Conservation (phyloP, 2,797 vertebrate genomes). For the Dicrostonyx torquatus region DNA sequence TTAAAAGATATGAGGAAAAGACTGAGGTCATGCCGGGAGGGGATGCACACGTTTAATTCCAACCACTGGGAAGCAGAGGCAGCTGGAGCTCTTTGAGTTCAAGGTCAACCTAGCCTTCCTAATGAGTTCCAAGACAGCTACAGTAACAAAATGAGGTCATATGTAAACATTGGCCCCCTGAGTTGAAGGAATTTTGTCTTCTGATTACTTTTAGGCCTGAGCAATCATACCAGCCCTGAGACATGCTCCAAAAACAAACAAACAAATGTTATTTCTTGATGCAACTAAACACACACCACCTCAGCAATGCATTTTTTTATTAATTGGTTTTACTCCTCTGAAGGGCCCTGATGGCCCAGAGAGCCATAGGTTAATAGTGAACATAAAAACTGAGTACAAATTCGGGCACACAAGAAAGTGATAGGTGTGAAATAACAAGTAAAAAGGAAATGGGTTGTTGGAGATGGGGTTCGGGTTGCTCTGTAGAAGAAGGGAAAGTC, state of each 20-base stretch:
- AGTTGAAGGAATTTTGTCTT: not conserved
- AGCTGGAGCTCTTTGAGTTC: not conserved
- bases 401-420: not conserved
- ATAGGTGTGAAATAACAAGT: not conserved
- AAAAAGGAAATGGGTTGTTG: not conserved
- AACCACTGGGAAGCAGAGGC: not conserved
- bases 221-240: not conserved
- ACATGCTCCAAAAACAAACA: not conserved
- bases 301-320: not conserved
- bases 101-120: not conserved
- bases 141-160: not conserved
- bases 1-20: not conserved
- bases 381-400: not conserved
- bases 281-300: not conserved
- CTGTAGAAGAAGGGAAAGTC: not conserved
- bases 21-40: not conserved
- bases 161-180: not conserved
- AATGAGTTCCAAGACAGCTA: not conserved
- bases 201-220: not conserved
- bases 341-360: not conserved
- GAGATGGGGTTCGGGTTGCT: not conserved
- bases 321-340: not conserved
- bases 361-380: not conserved
- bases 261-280: not conserved
- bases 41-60: not conserved